Conservation (phyloP, 2,797 vertebrate species). For the Anguilla anguilla region DNA sequence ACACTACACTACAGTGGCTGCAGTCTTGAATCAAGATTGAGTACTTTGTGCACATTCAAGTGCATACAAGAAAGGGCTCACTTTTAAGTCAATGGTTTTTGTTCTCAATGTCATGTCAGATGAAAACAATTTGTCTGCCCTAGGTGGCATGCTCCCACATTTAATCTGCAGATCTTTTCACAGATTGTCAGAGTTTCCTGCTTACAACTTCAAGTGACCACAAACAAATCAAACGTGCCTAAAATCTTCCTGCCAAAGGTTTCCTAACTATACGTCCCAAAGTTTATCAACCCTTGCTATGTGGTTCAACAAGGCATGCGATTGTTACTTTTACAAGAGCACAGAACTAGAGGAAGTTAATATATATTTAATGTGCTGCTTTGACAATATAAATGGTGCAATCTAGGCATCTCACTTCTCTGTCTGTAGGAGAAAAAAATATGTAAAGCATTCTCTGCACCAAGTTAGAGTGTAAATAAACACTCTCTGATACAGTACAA, state of each 20-base stretch:
- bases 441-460: slow-evolving; percentile 55
- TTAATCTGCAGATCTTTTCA: slow-evolving; percentile 66
- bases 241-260: slow-evolving; percentile 30
- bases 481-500: slow-evolving; percentile 54
- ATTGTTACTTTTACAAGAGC: slow-evolving; percentile 46
- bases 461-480: slow-evolving; percentile 66
- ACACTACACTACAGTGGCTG: background rate
- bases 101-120: slow-evolving; percentile 39
- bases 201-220: slow-evolving; percentile 62
- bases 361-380: slow-evolving; percentile 61
- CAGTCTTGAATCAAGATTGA: background rate
- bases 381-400: slow-evolving; percentile 73
- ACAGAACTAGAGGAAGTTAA: slow-evolving; percentile 56
- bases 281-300: slow-evolving; percentile 43
- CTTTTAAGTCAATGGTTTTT: background rate
- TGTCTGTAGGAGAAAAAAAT: slow-evolving; percentile 43
- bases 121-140: slow-evolving; percentile 68
- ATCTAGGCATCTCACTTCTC: slow-evolving; percentile 59
- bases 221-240: slow-evolving; percentile 66
- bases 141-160: slow-evolving; percentile 56
- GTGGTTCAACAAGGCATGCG: slow-evolving; percentile 47
- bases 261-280: slow-evolving; percentile 44
- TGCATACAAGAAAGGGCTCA: background rate
- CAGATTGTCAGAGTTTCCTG: slow-evolving; percentile 64
- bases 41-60: background rate